Evolutionary conservation across 2,888 invertebrate genomes (phyloP).

Genomic region (Osmoderma eremita): DNA sequence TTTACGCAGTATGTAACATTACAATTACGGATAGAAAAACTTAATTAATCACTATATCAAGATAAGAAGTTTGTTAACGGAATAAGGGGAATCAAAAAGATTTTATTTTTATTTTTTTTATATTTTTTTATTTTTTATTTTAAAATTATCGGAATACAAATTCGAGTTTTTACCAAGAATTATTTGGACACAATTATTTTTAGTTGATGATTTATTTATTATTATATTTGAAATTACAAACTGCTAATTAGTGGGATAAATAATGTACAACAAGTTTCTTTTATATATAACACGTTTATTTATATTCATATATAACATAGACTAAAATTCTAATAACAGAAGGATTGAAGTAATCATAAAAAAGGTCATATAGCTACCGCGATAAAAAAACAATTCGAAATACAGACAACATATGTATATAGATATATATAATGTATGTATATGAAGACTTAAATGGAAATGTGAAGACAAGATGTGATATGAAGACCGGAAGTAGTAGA

Average conservation of each 20-base stretch:
- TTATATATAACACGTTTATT: slow-evolving; percentile 39
- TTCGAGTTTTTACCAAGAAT: too few species aligned
- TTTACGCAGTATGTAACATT: too few species aligned
- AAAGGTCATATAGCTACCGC: slow-evolving; percentile 18
- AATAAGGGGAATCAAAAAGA: too few species aligned
- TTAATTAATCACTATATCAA: too few species aligned
- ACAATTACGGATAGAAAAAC: too few species aligned
- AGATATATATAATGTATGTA: too few species aligned
- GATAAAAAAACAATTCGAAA: slow-evolving; percentile 30
- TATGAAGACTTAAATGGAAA: slow-evolving; percentile 2
- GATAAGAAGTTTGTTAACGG: too few species aligned
- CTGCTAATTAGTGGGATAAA: not conserved
- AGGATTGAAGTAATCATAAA: slow-evolving; percentile 37
- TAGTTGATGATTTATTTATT: not conserved
- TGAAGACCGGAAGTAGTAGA: slow-evolving; percentile 4
- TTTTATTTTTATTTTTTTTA: too few species aligned
- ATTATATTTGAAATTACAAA: not conserved
- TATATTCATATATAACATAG: slow-evolving; percentile 40
- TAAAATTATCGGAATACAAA: too few species aligned
- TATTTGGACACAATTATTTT: not conserved
- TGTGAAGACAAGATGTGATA: slow-evolving; percentile 17
- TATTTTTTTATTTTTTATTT: too few species aligned
- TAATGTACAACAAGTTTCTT: slow-evolving; percentile 15
- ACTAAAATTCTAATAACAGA: slow-evolving; percentile 39
- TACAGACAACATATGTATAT: not conserved